These are phyloP conservation scores for Melinopterus prodromus DNA, from an alignment of 2,888 invertebrate genomes.

Conservation along the genomic window DNA sequence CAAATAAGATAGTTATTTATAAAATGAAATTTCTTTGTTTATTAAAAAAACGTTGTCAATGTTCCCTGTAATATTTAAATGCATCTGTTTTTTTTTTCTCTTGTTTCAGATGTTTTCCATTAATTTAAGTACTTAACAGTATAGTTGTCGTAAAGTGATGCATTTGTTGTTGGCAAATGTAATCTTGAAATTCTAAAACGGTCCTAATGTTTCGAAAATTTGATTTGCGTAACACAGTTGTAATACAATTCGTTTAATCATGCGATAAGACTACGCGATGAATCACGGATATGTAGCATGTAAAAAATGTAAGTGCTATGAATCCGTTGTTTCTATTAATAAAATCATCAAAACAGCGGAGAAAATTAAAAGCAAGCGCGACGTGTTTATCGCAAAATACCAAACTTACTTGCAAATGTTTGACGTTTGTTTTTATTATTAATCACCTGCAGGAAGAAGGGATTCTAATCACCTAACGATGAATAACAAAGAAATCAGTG, in stretches of 20 bases:
- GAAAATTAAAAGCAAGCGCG: not conserved
- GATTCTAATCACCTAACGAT: not conserved
- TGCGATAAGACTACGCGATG: not conserved
- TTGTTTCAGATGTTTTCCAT: too few species aligned
- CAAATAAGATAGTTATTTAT: too few species aligned
- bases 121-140: too few species aligned
- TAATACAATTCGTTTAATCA: not conserved
- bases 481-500: not conserved
- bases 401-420: constrained; percentile 4
- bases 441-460: not conserved
- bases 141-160: not conserved
- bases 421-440: not conserved
- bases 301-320: not conserved
- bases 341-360: not conserved
- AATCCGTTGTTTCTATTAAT: not conserved
- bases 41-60: too few species aligned
- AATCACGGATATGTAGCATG: not conserved
- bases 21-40: too few species aligned
- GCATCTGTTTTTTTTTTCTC: too few species aligned
- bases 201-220: not conserved
- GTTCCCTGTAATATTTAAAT: too few species aligned
- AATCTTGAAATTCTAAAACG: not conserved
- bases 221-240: not conserved
- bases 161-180: not conserved
- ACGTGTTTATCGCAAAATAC: not conserved